Base-by-base conservation (phyloP, 2,113 vertebrate species). In the Bolborhynchus lineola region DNA sequence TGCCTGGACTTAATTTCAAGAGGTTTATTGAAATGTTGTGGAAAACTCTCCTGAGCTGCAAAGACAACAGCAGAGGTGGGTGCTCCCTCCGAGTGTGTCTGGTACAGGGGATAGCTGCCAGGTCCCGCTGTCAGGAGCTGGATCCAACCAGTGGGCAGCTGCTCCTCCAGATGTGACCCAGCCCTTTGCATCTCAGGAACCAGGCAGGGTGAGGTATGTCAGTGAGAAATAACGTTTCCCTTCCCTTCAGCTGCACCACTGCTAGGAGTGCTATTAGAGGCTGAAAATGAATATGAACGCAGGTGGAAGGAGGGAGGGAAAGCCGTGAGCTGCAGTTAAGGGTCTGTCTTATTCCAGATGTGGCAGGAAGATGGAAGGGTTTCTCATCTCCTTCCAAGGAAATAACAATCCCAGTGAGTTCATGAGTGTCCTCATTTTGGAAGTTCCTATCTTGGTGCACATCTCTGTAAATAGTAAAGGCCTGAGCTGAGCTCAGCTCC, bases 401-500 rank as follows among this genome's bases (percentile, higher is more conserved):
- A 85, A 53, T 52, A 87, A 26, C 3, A 7, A 21, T 33, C 60
- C 67, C 83, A 50, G 1, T 8, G 68, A 93, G 88, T 62, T 90
- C 71, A 7, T 8, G n/a, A 16, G 31, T 37, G 68, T 80, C 94
- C 89, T 80, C 0, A 0, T 37, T 87, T 65, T 46, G 78, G 46
- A 52, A 52, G 78, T 37, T 65, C 52, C 37, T 57, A 28, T 20
- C 4, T 1, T 0, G 11, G 10, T 9, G 14, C 52, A 42, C 3
- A 0, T 33, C 47, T 47, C 81, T 0, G 0, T 31, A 29, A 74
- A 64, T 47, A 95, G 78, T 92, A 4, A 5, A 37, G 49, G 25
- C 28, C 64, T 28, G 46, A 86, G 71, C 82, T 90, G 70, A 96
- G 79, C 79, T 94, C 82, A 63, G 82, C 90, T 79, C 82, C 90